These are phyloP conservation scores for Pelvicachromis taeniatus DNA, from an alignment of 2,113 vertebrate species.

Conservation along the genomic window DNA sequence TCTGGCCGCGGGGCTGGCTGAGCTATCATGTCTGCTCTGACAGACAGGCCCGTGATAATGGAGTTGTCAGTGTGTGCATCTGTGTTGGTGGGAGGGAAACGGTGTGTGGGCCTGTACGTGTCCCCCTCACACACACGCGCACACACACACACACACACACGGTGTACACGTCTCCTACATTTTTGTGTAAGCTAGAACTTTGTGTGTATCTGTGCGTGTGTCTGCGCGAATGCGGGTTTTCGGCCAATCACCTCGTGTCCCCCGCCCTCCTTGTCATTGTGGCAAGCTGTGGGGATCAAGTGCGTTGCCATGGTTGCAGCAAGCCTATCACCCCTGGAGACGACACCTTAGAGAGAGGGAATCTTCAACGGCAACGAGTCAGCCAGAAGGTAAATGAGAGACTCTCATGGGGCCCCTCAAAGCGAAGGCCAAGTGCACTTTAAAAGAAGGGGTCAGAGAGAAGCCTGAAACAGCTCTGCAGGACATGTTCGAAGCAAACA, in stretches of 20 bases:
- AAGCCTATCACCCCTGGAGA: slow-evolving; percentile 35
- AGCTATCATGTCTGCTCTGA: slow-evolving; percentile 29
- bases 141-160: neutral
- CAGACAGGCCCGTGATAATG: slow-evolving; percentile 20
- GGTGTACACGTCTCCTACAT: neutral
- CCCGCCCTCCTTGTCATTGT: slow-evolving; percentile 51
- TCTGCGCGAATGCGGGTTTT: neutral
- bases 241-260: neutral
- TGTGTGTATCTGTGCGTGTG: neutral
- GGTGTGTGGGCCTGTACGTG: neutral
- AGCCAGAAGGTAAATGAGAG: slow-evolving; percentile 18
- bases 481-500: neutral
- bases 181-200: neutral
- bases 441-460: slow-evolving; percentile 18
- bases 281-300: slow-evolving; percentile 43
- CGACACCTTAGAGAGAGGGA: slow-evolving; percentile 34
- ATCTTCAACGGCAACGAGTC: slow-evolving; percentile 36
- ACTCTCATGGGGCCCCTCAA: slow-evolving; percentile 27
- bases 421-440: slow-evolving; percentile 21
- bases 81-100: neutral
- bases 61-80: slow-evolving; percentile 23
- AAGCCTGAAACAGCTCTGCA: slow-evolving; percentile 1
- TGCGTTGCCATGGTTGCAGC: slow-evolving; percentile 48
- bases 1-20: slow-evolving; percentile 20
- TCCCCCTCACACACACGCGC: neutral